Conservation (phyloP, 2,113 vertebrate species). For the Proteles cristata region DNA sequence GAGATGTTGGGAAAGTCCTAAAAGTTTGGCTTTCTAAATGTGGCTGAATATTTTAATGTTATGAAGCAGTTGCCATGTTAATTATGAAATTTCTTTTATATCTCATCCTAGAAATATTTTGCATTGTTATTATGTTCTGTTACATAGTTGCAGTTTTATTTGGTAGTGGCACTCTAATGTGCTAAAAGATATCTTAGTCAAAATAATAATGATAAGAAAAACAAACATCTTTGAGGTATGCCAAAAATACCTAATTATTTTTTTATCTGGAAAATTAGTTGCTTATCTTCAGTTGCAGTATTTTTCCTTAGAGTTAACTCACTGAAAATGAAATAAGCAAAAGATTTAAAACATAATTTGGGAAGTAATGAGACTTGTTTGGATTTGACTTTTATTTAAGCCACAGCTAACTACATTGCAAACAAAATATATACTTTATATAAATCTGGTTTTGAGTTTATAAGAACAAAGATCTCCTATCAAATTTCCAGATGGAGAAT, state of each 20-base stretch:
- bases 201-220: background rate
- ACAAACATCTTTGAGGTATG: background rate
- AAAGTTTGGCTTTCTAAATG: background rate
- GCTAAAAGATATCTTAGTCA: background rate
- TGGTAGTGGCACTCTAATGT: background rate
- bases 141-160: background rate
- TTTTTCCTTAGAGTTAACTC: background rate
- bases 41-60: background rate
- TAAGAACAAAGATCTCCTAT: background rate
- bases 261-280: background rate
- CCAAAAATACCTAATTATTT: background rate
- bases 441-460: background rate
- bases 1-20: background rate
- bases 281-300: background rate
- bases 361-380: background rate
- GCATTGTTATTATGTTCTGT: background rate
- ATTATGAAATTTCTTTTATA: background rate
- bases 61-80: background rate
- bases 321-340: background rate
- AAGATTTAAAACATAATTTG: background rate
- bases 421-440: background rate
- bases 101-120: constrained; percentile 17
- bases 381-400: constrained; percentile 4
- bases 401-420: background rate
- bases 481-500: constrained; percentile 4